Conservation (phyloP, 2,888 invertebrate species). For the Nycteola revayana region DNA sequence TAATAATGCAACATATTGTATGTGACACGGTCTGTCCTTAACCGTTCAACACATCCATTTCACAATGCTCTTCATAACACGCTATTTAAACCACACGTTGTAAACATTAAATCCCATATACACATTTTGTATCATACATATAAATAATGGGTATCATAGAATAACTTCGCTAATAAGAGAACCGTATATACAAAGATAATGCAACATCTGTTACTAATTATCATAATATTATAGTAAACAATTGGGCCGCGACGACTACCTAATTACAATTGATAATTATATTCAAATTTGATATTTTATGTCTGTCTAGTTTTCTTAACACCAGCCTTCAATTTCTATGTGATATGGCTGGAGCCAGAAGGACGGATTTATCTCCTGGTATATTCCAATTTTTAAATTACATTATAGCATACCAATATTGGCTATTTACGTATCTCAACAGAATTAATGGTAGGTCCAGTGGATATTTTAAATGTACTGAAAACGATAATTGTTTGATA, state of each 20-base stretch:
- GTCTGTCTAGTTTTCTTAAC: too few species aligned
- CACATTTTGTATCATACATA: constrained; percentile 30
- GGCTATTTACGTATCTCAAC: too few species aligned
- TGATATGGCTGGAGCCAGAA: not conserved
- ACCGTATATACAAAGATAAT: constrained; percentile 35
- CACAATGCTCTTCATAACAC: too few species aligned
- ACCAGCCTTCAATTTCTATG: constrained; percentile 16
- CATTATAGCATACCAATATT: too few species aligned
- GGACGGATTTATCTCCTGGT: constrained; percentile 12
- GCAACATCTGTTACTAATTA: constrained; percentile 18
- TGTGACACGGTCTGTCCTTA: too few species aligned
- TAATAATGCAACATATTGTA: too few species aligned
- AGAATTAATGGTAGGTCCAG: too few species aligned
- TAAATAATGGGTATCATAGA: constrained; percentile 45
- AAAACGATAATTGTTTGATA: too few species aligned
- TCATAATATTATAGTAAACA: constrained; percentile 17
- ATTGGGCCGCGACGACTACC: constrained; percentile 13
- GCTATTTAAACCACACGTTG: too few species aligned
- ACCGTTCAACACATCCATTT: too few species aligned
- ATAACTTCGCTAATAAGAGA: constrained; percentile 42
- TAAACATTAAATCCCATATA: constrained; percentile 52
- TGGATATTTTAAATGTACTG: too few species aligned
- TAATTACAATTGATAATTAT: constrained; percentile 11
- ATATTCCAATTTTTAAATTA: too few species aligned
- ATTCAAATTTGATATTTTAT: constrained; percentile 17